Evolutionary conservation across 2,888 invertebrate genomes (phyloP), one percentile per base, ranked within the genome.

Genomic region (Gerris lacustris): DNA sequence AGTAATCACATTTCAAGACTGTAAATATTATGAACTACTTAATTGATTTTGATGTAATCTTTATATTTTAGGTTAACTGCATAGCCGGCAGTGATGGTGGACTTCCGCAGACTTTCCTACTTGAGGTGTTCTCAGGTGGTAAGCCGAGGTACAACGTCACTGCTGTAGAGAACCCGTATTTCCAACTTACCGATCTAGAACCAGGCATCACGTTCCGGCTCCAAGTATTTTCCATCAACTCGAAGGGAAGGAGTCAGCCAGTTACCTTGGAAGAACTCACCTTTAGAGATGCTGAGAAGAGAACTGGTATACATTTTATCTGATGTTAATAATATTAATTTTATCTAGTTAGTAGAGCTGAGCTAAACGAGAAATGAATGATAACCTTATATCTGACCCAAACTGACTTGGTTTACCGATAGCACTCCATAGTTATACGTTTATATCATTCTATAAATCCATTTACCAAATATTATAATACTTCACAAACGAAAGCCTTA

Each of bases 31-130:
- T 31, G 31, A 4, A 31, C 1, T 31, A 31, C 31, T 31, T 31
- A 1, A 31, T 31, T 31, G 31, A 31, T 31, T 31, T 31, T 31
- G 1, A 31, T 31, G 31, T 31, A 31, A 31, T 31, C 31, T 31
- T 31, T 31, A 31, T 4, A 31, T n/a, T 64, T n/a, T 88, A 89
- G 80, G 90, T 93, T 76, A 87, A 87, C 77, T 94, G 94, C 80
- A 85, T 88, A 78, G 84, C 91, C 44, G 91, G 91, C 76, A 93
- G 92, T 82, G 93, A 94, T 82, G 94, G 94, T 72, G 94, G 94
- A 75, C 86, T 94, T 77, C 91, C 92, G 72, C 93, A 94, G 83
- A 85, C 86, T 80, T 94, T 94, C 83, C 84, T 91, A 70, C 85
- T 94, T 75, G 92, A 93, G 82, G 86, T 92, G 76, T 90, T 87